Percentiles rank a stretch among this genome's conserved stretches.
Evolutionary conservation across 2,113 vertebrate species (phyloP).

Genomic region (Nymphicus hollandicus): DNA sequence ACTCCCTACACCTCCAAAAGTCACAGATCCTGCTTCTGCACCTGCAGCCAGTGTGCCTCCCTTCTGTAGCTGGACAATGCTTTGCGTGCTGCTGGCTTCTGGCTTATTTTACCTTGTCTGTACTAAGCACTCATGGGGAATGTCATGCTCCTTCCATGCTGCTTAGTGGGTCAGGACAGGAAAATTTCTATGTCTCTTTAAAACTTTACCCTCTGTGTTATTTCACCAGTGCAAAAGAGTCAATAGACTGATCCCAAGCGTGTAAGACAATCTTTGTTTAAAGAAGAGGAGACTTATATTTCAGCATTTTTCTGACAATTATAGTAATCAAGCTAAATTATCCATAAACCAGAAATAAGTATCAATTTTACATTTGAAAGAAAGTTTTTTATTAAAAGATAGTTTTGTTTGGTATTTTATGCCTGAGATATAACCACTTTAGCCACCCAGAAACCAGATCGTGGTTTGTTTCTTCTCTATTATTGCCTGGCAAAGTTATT

Average conservation of each 20-base stretch:
- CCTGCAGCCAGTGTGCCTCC: background rate
- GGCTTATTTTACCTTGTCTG: fast-evolving
- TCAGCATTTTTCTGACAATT: slow-evolving; percentile 62
- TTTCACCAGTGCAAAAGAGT: background rate
- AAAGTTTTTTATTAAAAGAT: slow-evolving; percentile 52
- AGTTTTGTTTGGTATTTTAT: slow-evolving; percentile 56
- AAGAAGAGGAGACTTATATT: slow-evolving; percentile 28
- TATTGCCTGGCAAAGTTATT: slow-evolving; percentile 42
- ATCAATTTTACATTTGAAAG: slow-evolving; percentile 51
- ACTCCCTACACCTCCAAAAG: background rate
- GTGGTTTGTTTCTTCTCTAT: slow-evolving; percentile 33
- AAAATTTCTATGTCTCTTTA: background rate
- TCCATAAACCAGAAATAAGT: slow-evolving; percentile 57
- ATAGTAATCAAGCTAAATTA: slow-evolving; percentile 59
- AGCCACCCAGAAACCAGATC: slow-evolving; percentile 52
- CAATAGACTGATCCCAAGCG: background rate
- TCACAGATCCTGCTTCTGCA: fast-evolving
- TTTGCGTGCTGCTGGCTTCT: background rate
- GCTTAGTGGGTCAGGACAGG: background rate
- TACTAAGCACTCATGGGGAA: background rate
- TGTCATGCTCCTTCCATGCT: background rate
- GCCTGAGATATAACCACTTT: slow-evolving; percentile 7
- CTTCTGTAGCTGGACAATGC: background rate
- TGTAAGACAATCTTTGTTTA: slow-evolving; percentile 58
- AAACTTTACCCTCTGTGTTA: background rate